Evolutionary conservation across 2,113 vertebrate species (phyloP).

Genomic region (Chloropsis hardwickii): DNA sequence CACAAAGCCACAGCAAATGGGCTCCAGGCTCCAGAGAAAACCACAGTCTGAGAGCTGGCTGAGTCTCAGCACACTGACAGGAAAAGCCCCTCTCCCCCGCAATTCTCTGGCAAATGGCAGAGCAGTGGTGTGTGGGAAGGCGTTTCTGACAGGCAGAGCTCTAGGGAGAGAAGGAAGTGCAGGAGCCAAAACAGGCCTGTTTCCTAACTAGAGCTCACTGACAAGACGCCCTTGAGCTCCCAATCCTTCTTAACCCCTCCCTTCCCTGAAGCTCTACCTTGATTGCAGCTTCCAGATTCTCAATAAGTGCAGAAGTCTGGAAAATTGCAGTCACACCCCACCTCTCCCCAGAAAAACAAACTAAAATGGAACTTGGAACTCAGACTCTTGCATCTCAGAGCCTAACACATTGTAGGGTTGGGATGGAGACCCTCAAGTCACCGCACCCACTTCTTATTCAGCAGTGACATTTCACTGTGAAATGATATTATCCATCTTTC

Average conservation of each 20-base stretch:
- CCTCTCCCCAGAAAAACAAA: not conserved
- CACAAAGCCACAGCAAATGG: constrained; percentile 30
- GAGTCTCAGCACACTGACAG: constrained; percentile 62
- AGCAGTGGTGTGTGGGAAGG: constrained; percentile 68
- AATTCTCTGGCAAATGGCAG: constrained; percentile 66
- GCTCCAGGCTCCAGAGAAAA: constrained; percentile 62
- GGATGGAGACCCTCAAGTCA: not conserved
- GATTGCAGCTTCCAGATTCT: not conserved
- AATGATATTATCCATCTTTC: not conserved
- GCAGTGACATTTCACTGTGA: not conserved
- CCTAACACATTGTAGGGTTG: not conserved
- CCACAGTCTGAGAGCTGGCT: constrained; percentile 67
- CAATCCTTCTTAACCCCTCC: constrained; percentile 28
- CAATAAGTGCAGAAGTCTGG: not conserved
- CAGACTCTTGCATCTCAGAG: not conserved
- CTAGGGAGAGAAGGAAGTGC: constrained; percentile 58
- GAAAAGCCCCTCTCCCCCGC: constrained; percentile 73
- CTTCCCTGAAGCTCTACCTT: constrained; percentile 35
- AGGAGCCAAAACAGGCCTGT: constrained; percentile 65
- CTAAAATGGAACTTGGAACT: not conserved
- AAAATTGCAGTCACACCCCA: not conserved
- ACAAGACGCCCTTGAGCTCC: constrained; percentile 50
- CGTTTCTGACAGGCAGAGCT: constrained; percentile 69
- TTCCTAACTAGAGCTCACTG: constrained; percentile 48
- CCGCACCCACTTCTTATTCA: not conserved